These are phyloP conservation scores for Muscicapa adusta DNA, from an alignment of 2,113 vertebrate genomes.

Conservation along the genomic window DNA sequence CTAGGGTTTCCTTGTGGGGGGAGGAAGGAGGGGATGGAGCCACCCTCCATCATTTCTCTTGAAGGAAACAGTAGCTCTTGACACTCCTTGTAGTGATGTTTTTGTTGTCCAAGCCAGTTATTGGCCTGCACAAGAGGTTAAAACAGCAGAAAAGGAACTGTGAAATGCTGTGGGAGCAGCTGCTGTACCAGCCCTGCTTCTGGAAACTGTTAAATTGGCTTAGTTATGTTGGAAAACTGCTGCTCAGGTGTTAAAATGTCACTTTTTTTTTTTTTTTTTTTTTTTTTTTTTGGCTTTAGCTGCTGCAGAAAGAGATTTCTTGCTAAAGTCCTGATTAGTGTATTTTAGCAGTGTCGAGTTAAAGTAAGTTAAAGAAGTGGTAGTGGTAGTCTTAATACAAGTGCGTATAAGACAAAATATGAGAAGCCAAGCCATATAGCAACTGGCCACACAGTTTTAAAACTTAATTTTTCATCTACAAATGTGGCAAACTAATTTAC, in stretches of 20 bases:
- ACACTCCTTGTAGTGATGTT: neutral
- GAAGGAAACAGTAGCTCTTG: neutral
- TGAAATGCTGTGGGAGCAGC: neutral
- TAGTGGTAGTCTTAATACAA: neutral
- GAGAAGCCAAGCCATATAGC: neutral
- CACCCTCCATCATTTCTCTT: accelerated
- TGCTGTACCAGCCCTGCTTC: neutral
- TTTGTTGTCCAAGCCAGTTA: neutral
- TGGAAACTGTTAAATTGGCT: neutral
- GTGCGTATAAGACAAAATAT: accelerated
- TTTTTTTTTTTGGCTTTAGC: neutral
- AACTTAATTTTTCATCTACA: neutral
- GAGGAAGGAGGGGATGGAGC: neutral
- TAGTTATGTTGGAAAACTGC: neutral
- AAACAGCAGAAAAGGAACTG: neutral
- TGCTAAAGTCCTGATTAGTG: neutral
- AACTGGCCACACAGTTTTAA: neutral
- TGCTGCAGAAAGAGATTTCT: neutral
- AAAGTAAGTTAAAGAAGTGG: neutral
- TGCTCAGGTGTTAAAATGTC: neutral
- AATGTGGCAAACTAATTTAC: neutral
- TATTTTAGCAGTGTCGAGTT: neutral
- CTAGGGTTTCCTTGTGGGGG: neutral
- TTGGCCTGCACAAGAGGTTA: neutral
- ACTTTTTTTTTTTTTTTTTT: neutral